These are phyloP conservation scores for Galaxias olidus DNA, from an alignment of 2,797 vertebrate genomes.

Conservation along the genomic window DNA sequence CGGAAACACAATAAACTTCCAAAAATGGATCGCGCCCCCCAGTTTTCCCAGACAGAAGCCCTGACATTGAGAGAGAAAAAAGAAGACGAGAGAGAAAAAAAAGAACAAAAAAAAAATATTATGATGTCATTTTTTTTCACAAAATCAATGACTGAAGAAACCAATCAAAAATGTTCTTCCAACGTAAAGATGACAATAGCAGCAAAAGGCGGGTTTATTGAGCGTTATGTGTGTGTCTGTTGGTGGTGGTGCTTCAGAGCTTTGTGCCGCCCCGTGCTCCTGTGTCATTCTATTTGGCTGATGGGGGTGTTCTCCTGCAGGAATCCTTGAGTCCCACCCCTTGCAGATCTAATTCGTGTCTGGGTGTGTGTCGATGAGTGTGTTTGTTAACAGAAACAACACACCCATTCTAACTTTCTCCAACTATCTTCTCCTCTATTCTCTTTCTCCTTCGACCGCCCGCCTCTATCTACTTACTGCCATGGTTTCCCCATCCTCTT, in stretches of 20 bases:
- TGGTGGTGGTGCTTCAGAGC: conserved; percentile 46
- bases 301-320: conserved; percentile 19
- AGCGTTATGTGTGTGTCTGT: conserved; percentile 42
- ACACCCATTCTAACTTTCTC: conserved; percentile 44
- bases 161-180: conserved; percentile 69
- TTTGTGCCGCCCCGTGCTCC: conserved; percentile 55
- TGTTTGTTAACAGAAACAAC: conserved; percentile 54
- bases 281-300: conserved; percentile 38
- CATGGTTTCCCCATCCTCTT: conserved; percentile 63
- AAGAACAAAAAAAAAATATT: conserved; percentile 42
- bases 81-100: conserved; percentile 57
- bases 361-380: conserved; percentile 27
- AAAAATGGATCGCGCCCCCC: conserved; percentile 58
- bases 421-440: conserved; percentile 68
- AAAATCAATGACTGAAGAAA: conserved; percentile 67
- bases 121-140: conserved; percentile 76
- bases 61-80: conserved; percentile 66
- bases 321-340: conserved; percentile 6
- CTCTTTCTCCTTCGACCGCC: conserved; percentile 68
- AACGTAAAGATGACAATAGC: conserved; percentile 58
- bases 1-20: conserved; percentile 52
- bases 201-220: conserved; percentile 47
- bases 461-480: conserved; percentile 70
- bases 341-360: conserved; percentile 26
- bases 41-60: conserved; percentile 63